A percentile compares a stretch with the other conserved stretches of the same genome.
phyloP scores from a whole-genome alignment of 2,113 vertebrate genomes.

The Marcusenius ussheri region DNA sequence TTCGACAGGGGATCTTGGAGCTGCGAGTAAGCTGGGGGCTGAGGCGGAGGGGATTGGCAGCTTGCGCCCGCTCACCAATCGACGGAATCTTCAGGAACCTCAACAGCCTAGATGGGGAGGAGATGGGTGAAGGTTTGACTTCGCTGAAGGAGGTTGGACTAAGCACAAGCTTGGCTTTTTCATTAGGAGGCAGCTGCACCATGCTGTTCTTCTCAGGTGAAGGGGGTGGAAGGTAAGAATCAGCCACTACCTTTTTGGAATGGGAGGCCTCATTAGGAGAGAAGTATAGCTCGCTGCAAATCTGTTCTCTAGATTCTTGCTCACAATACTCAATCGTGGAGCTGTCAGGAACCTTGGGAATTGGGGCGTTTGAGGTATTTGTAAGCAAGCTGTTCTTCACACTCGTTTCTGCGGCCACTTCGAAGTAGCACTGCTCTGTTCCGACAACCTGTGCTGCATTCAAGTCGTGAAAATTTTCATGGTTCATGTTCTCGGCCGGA shows the following conservation, averaged over 20 bases:
- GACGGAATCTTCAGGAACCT: conserved; percentile 81
- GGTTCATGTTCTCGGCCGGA: conserved; percentile 8
- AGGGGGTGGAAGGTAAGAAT: conserved; percentile 29
- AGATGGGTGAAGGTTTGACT: conserved; percentile 49
- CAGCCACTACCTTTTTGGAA: conserved; percentile 26
- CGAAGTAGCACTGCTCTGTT: conserved; percentile 25
- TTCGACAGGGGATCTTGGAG: conserved; percentile 83
- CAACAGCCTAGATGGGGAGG: conserved; percentile 72
- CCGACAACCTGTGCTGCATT: not conserved
- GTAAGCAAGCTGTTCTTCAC: conserved; percentile 19
- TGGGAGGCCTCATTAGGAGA: conserved; percentile 23
- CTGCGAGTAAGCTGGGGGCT: conserved; percentile 82
- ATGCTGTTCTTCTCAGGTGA: conserved; percentile 29
- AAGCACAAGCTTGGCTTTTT: conserved; percentile 54
- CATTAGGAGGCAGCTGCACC: conserved; percentile 36
- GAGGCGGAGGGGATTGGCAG: conserved; percentile 63
- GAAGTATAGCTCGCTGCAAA: conserved; percentile 30
- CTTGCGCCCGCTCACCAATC: conserved; percentile 60
- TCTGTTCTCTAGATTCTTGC: conserved; percentile 18
- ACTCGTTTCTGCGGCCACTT: conserved; percentile 16
- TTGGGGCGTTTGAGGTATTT: conserved; percentile 35
- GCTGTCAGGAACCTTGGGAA: conserved; percentile 18
- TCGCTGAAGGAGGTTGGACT: conserved; percentile 44
- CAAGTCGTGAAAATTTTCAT: not conserved
- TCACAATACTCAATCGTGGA: conserved; percentile 16